phyloP scores from a whole-genome alignment of 2,888 invertebrate genomes.

The Pelosia muscerda region DNA sequence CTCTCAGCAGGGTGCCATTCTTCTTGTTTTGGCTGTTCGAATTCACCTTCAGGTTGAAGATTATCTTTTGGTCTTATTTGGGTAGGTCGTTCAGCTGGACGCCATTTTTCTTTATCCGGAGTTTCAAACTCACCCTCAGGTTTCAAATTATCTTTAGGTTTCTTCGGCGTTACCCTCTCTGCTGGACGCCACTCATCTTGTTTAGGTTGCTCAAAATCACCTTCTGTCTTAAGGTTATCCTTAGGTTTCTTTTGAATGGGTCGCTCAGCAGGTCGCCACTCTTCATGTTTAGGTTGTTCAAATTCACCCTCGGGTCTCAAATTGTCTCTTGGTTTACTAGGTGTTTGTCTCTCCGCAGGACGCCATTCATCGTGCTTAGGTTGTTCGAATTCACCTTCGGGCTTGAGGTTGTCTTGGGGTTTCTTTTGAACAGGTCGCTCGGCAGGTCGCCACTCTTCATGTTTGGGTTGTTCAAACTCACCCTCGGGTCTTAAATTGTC shows the following conservation, averaged over 20 bases:
- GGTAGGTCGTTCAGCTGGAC: background rate
- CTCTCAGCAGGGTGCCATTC: conserved; percentile 21
- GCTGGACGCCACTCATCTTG: conserved; percentile 69
- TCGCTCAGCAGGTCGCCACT: conserved; percentile 60
- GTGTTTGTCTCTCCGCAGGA: conserved; percentile 38
- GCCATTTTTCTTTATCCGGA: conserved; percentile 33
- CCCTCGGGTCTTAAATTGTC: conserved; percentile 37
- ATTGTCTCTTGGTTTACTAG: conserved; percentile 73
- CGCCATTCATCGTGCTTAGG: conserved; percentile 32
- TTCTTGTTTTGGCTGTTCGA: conserved; percentile 1
- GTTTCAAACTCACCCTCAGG: conserved; percentile 84
- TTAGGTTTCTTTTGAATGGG: conserved; percentile 49
- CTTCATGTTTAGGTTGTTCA: conserved; percentile 64
- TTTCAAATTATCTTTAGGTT: conserved; percentile 75
- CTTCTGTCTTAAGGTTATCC: conserved; percentile 86
- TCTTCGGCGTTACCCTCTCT: conserved; percentile 68
- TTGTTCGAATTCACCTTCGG: conserved; percentile 33
- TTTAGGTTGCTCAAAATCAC: conserved; percentile 80
- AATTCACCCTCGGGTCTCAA: conserved; percentile 86
- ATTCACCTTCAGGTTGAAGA: background rate
- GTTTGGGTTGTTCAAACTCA: conserved; percentile 26
- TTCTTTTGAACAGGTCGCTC: conserved; percentile 25
- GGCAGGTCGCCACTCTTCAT: conserved; percentile 33
- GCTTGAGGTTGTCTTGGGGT: conserved; percentile 30
- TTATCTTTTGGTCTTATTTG: background rate